These are phyloP conservation scores for Uria aalge DNA, from an alignment of 2,113 vertebrate genomes.

Conservation along the genomic window DNA sequence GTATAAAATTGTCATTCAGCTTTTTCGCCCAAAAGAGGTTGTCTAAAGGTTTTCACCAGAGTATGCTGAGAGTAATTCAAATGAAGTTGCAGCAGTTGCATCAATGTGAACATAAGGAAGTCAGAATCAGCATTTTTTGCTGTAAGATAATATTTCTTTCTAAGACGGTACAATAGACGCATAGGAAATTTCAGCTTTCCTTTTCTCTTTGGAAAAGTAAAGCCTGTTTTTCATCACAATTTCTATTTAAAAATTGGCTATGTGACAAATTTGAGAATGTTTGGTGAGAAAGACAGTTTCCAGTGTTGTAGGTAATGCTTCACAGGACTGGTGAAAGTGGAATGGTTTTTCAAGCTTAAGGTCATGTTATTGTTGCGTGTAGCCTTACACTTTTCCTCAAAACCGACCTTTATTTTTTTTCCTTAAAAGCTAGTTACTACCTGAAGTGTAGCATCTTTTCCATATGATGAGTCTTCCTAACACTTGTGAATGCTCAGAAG, in stretches of 20 bases:
- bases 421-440: background rate
- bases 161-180: background rate
- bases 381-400: background rate
- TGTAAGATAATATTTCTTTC: background rate
- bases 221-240: background rate
- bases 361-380: background rate
- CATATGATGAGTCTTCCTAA: background rate
- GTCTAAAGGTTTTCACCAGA: background rate
- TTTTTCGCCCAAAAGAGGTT: background rate
- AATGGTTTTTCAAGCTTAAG: background rate
- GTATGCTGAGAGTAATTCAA: background rate
- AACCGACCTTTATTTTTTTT: background rate
- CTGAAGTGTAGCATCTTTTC: background rate
- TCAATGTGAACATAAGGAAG: background rate
- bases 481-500: background rate
- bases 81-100: background rate
- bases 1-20: background rate
- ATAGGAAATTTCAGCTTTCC: background rate
- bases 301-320: background rate
- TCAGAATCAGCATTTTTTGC: background rate
- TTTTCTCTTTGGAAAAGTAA: background rate
- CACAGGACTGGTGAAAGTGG: background rate
- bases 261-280: background rate
- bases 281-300: background rate
- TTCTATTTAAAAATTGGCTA: background rate